Base-by-base conservation (phyloP, 2,888 invertebrate species). In the Troilus luridus region DNA sequence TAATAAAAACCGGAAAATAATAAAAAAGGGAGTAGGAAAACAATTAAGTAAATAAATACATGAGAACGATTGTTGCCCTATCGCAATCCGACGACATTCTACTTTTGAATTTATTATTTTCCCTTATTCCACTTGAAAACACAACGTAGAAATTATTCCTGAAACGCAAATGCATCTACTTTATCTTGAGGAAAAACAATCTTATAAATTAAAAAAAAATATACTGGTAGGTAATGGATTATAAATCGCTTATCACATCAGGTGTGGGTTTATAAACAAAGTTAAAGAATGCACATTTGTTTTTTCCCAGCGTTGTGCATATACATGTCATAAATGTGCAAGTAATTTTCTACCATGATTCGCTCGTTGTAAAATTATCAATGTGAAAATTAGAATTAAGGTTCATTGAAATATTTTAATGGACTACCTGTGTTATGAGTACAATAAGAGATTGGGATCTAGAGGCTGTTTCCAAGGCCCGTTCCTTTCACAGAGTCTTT, bases 381-480 rank as follows among this genome's bases (percentile, higher is more conserved):
- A 62, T 21, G 11, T 64, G 11, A 64, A 11, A 24, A 11, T 11
- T n/a, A 64, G 10, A 64, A 11, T 24, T 24, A 19, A 62, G 62
- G n/a, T n/a, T 24, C 64, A 11, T 27, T 72, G 14, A 77, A 77
- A 77, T 12, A 14, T 17, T 77, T 1, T 41, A 19, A 41, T 77
- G 27, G 0, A 17, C 27, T 41, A 21, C 3, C 21, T 17, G 17
- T 17, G 0, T 77, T 41, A 8, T 77, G 9, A 41, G 72, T 12
- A 77, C 72, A 27, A 77, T 77, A 77, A 77, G 72, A 77, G 72
- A 77, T 77, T 41, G 27, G 8, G 8, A 77, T 77, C 72, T 77
- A 41, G 72, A 77, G 41, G 72, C 72, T 77, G 1, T 77, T 77
- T 77, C 24, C 72, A 77, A 77, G 72, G 72, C 41, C 41, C 17